A percentile compares a stretch with the other conserved stretches of the same genome.
phyloP scores from a whole-genome alignment of 2,797 vertebrate genomes.

The Urosaurus nigricauda region DNA sequence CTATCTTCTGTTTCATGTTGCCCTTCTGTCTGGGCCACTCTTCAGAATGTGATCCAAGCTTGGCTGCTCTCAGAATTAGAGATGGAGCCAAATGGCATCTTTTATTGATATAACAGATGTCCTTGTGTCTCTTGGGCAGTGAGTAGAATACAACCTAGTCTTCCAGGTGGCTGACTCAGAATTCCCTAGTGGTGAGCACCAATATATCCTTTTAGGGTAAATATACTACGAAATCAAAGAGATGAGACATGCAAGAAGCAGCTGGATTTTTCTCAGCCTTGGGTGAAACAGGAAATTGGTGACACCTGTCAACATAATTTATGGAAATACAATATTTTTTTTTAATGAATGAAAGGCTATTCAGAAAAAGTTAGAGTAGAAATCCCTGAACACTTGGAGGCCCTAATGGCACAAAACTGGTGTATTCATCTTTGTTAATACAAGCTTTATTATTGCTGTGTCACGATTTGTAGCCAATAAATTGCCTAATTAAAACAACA shows the following conservation, averaged over 20 bases:
- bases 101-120: too few relatives aligned
- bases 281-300: background rate
- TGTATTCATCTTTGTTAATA: background rate
- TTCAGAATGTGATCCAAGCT: too few relatives aligned
- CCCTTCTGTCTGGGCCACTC: too few relatives aligned
- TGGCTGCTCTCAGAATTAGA: too few relatives aligned
- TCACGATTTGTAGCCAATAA: background rate
- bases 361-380: background rate
- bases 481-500: too few relatives aligned
- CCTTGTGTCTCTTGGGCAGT: too few relatives aligned
- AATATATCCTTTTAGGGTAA: too few relatives aligned
- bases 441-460: background rate
- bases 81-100: too few relatives aligned
- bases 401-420: background rate
- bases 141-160: too few relatives aligned
- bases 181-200: too few relatives aligned
- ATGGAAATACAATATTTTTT: background rate
- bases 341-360: background rate
- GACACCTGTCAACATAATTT: background rate
- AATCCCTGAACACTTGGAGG: accelerated
- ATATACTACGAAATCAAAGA: background rate
- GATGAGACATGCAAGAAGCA: background rate
- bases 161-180: too few relatives aligned
- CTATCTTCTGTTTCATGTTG: too few relatives aligned
- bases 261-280: background rate